A percentile compares a stretch with the other conserved stretches of the same genome.
These are phyloP conservation scores for Sakesphorus luctuosus DNA, from an alignment of 2,113 vertebrate species.

Conservation along the genomic window DNA sequence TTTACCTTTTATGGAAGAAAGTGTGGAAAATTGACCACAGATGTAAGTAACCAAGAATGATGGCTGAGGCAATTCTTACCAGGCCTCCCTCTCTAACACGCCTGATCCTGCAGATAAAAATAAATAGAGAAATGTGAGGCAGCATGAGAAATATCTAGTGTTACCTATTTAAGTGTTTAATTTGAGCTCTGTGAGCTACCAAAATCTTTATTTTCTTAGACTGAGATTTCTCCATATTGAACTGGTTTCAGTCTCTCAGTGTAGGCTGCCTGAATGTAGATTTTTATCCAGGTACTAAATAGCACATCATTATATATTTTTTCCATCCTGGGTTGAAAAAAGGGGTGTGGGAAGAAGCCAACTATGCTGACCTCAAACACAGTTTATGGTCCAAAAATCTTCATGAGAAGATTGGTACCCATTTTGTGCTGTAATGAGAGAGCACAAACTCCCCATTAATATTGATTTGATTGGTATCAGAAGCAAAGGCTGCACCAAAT, in stretches of 20 bases:
- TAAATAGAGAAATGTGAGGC: slow-evolving; percentile 73
- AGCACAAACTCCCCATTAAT: slow-evolving; percentile 34
- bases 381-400: slow-evolving; percentile 51
- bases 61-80: slow-evolving; percentile 78
- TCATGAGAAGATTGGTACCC: slow-evolving; percentile 1
- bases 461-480: slow-evolving; percentile 61
- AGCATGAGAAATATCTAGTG: slow-evolving; percentile 56
- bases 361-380: slow-evolving; percentile 7
- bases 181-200: slow-evolving; percentile 60
- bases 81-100: slow-evolving; percentile 74
- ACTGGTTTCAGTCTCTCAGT: slow-evolving; percentile 4
- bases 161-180: slow-evolving; percentile 71
- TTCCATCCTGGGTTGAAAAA: slow-evolving; percentile 52
- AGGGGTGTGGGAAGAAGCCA: slow-evolving; percentile 24
- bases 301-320: slow-evolving; percentile 44
- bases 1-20: slow-evolving; percentile 90
- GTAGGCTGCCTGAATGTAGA: slow-evolving; percentile 20
- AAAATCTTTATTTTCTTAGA: slow-evolving; percentile 60
- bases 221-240: slow-evolving; percentile 53
- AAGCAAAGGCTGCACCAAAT: slow-evolving; percentile 38
- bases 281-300: slow-evolving; percentile 65
- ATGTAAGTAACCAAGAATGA: slow-evolving; percentile 82
- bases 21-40: slow-evolving; percentile 86
- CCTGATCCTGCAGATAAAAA: slow-evolving; percentile 81
- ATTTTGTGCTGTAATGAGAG: slow-evolving; percentile 28